Percentiles rank a stretch among this genome's conserved stretches.
These are phyloP conservation scores for Eurosta solidaginis DNA, from an alignment of 1,140 invertebrate genomes.

Conservation along the genomic window DNA sequence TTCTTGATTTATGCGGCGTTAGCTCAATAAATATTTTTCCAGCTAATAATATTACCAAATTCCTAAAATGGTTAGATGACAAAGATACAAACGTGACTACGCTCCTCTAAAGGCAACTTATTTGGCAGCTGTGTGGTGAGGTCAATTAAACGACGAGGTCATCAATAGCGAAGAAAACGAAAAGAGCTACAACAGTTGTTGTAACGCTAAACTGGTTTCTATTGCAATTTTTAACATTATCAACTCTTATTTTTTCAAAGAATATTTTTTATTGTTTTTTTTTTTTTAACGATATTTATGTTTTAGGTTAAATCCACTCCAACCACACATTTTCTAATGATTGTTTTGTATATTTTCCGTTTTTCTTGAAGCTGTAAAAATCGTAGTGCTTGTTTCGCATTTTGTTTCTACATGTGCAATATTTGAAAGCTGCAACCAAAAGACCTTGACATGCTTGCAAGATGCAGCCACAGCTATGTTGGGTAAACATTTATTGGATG, in stretches of 20 bases:
- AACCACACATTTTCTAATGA: background rate
- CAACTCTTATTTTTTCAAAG: background rate
- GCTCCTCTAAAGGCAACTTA: background rate
- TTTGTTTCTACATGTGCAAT: background rate
- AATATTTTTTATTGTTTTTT: background rate
- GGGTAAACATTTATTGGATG: background rate
- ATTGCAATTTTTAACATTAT: background rate
- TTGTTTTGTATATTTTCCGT: background rate
- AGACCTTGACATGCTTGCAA: conserved; percentile 14
- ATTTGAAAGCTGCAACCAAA: conserved; percentile 5
- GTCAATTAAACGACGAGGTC: background rate
- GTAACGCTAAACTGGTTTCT: background rate
- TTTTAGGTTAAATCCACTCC: no score
- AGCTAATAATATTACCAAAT: no score
- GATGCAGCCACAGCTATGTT: background rate
- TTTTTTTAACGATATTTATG: background rate
- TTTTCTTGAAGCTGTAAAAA: background rate
- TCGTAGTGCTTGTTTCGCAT: background rate
- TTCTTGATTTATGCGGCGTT: no score
- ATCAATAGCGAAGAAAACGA: background rate
- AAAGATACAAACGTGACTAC: no score
- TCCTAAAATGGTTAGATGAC: background rate
- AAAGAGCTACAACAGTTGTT: background rate
- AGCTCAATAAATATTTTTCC: no score
- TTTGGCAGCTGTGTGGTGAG: background rate